Evolutionary conservation across 2,888 invertebrate species (phyloP), one percentile per base, ranked within the genome.

Genomic region (Habroteleia sp.): DNA sequence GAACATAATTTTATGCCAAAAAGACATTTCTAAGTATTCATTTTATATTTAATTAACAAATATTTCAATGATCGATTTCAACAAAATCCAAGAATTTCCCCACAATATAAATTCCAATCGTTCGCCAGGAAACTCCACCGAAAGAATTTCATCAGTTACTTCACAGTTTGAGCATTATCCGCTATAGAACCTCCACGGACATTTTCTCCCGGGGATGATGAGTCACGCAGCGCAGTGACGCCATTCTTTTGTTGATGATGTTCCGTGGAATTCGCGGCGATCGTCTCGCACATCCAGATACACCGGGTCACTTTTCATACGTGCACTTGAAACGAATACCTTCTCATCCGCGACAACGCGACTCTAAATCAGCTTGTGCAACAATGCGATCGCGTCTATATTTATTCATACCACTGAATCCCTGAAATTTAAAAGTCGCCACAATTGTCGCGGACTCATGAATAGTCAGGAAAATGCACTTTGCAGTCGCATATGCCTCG

Each of bases 191-290:
- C 11, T 5, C 41, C 44, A 37, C 60, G 60, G 69, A 69, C 69
- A 27, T 44, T 31, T 60, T 69, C 60, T 42, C 25, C 37, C 37
- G 29, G 69, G 13, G 69, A 17, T 33, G 69, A 60, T 60, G 68
- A 68, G 68, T 69, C 69, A 69, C 52, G 27, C 50, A 10, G 29
- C 14, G 25, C 7, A 52, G 50, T 60, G 69, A 69, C 68, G 68
- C 58, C 58, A 58, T 56, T 56, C 41, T 48, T 68, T 68, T 56
- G 68, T 56, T 58, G 44, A 66, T 66, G 66, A 66, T 46, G 54
- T 23, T 20, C 54, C 54, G 54, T 54, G 66, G 66, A 54, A 66
- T 65, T 54, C 33, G 52, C 52, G 41, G 31, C 41, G 37, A 41
- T 23, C 23, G 39, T 50, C 52, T 39, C 39, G 39, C 33, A 13